phyloP scores from a whole-genome alignment of 2,113 vertebrate genomes.

The Coracopsis vasa region DNA sequence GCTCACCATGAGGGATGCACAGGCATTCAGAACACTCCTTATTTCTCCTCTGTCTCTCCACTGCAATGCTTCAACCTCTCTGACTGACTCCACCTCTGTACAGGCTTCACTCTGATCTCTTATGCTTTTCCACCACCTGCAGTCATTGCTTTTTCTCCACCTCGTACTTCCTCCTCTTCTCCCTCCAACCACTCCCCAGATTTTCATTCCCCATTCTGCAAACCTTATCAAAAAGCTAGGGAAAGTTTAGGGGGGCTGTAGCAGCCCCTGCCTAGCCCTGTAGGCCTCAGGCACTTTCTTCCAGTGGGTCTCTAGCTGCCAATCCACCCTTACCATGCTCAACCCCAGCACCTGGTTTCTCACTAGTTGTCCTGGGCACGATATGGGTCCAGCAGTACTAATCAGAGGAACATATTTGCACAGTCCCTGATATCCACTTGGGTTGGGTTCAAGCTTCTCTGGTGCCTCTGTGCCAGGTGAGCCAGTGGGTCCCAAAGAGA shows the following conservation, averaged over 20 bases:
- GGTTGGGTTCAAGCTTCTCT: neutral
- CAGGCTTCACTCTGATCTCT: neutral
- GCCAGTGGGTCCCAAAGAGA: neutral
- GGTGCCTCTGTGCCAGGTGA: fast-evolving
- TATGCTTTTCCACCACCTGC: neutral
- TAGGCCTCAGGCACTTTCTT: neutral
- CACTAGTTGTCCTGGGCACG: neutral
- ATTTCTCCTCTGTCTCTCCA: neutral
- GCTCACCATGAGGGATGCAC: fast-evolving
- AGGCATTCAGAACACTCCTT: neutral
- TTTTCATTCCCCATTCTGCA: neutral
- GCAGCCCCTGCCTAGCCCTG: neutral
- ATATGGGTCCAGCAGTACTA: neutral
- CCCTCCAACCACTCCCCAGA: neutral
- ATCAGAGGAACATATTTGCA: neutral
- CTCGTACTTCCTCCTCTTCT: neutral
- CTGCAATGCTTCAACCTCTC: neutral
- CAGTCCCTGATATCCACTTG: fast-evolving
- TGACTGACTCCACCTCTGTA: neutral
- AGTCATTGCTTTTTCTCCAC: neutral
- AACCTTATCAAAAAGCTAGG: neutral
- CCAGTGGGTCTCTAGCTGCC: neutral
- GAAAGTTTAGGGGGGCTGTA: neutral
- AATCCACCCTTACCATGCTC: neutral
- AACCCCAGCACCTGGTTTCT: neutral